Conservation (phyloP, 2,797 vertebrate species). For the Sebastes elongatus region DNA sequence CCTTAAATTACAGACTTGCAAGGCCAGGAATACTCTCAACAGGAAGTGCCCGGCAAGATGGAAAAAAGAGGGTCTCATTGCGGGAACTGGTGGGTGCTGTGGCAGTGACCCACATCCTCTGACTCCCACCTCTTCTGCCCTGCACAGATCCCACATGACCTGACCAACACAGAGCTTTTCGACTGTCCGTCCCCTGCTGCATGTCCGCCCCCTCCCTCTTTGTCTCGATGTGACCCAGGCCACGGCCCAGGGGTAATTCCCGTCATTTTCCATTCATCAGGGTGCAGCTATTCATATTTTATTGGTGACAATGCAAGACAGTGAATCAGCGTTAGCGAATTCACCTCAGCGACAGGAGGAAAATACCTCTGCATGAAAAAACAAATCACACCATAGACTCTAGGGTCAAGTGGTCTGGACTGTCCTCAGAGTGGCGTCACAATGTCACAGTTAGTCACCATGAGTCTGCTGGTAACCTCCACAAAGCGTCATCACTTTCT, state of each 20-base stretch:
- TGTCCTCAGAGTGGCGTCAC: slow-evolving; percentile 3
- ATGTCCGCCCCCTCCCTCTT: background rate
- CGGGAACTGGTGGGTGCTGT: slow-evolving; percentile 73
- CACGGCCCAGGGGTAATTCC: slow-evolving; percentile 57
- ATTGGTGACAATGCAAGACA: slow-evolving; percentile 40
- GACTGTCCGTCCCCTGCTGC: background rate
- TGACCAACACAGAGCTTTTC: slow-evolving; percentile 41
- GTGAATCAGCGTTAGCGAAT: slow-evolving; percentile 44
- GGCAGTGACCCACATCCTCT: slow-evolving; percentile 77
- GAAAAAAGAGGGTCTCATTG: slow-evolving; percentile 75
- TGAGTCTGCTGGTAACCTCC: slow-evolving; percentile 5
- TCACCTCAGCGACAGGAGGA: slow-evolving; percentile 7
- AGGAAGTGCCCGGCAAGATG: slow-evolving; percentile 63
- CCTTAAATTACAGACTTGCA: slow-evolving; percentile 72
- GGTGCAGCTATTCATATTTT: slow-evolving; percentile 20
- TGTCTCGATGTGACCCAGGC: slow-evolving; percentile 32
- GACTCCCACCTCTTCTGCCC: slow-evolving; percentile 26
- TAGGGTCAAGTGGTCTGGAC: slow-evolving; percentile 20
- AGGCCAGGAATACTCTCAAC: slow-evolving; percentile 68
- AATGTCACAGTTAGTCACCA: slow-evolving; percentile 27
- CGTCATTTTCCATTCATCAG: slow-evolving; percentile 56
- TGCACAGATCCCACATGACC: slow-evolving; percentile 43
- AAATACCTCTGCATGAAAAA: slow-evolving; percentile 48
- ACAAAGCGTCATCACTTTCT: background rate
- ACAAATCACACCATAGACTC: background rate